Evolutionary conservation across 2,113 vertebrate genomes (phyloP).

Genomic region (Sisor rabdophorus): DNA sequence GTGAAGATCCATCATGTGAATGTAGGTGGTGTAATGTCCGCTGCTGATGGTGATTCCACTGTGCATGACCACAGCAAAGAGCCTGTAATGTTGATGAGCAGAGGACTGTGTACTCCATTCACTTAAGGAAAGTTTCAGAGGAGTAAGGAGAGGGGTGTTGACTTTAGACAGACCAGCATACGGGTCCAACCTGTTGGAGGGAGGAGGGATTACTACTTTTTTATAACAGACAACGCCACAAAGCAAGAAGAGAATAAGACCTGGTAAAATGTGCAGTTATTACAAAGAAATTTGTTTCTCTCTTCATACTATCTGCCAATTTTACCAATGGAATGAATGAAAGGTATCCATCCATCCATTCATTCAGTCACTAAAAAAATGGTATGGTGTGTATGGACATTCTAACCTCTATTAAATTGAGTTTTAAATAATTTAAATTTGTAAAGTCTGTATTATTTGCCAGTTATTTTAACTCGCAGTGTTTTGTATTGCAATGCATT

Average conservation of each 20-base stretch:
- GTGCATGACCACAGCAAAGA: conserved; percentile 97
- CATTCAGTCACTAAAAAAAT: no score
- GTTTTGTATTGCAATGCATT: no score
- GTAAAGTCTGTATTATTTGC: no score
- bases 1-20: conserved; percentile 81
- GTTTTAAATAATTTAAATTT: no score
- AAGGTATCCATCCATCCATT: no score
- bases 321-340: no score
- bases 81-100: conserved; percentile 77
- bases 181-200: conserved; percentile 76
- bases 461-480: no score
- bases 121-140: conserved; percentile 81
- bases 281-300: neutral
- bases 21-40: conserved; percentile 92
- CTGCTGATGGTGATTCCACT: conserved; percentile 96
- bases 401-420: no score
- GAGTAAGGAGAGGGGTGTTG: conserved; percentile 89
- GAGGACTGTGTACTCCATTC: conserved; percentile 87
- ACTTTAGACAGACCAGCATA: conserved; percentile 95
- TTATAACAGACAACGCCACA: neutral
- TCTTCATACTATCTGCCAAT: neutral
- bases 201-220: no score
- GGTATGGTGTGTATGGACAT: no score
- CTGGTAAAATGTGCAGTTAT: neutral
- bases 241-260: neutral